phyloP scores from a whole-genome alignment of 2,888 invertebrate species.

The Ennomos quercinarius region DNA sequence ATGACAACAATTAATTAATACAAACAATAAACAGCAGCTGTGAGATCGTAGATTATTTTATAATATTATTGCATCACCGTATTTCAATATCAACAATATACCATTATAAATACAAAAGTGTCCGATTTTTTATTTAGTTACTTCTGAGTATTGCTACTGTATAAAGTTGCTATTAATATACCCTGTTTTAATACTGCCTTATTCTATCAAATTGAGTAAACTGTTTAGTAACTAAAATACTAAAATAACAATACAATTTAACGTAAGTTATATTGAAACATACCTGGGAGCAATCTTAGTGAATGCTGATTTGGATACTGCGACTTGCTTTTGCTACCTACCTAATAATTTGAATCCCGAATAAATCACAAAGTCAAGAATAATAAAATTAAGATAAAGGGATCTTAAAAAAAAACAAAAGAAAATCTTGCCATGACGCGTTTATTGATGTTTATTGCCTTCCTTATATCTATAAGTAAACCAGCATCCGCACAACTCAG shows the following conservation, averaged over 20 bases:
- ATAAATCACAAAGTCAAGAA: background rate
- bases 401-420: background rate
- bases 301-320: too few relatives aligned
- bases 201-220: too few relatives aligned
- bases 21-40: background rate
- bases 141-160: background rate
- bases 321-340: too few relatives aligned
- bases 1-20: conserved; percentile 5
- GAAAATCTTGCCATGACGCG: too few relatives aligned
- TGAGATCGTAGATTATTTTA: background rate
- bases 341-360: too few relatives aligned
- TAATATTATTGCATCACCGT: conserved; percentile 2
- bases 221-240: too few relatives aligned
- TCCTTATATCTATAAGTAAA: conserved; percentile 1
- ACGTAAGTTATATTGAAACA: too few relatives aligned
- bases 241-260: too few relatives aligned
- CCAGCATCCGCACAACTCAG: conserved; percentile 1
- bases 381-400: conserved; percentile 2
- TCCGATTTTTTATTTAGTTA: background rate
- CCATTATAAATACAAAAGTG: conserved; percentile 1
- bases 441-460: conserved; percentile 2
- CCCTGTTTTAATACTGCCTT: too few relatives aligned
- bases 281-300: too few relatives aligned
- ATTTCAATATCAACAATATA: background rate
- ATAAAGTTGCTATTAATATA: too few relatives aligned